phyloP scores from a whole-genome alignment of 2,113 vertebrate genomes.

The Xiphophorus maculatus region DNA sequence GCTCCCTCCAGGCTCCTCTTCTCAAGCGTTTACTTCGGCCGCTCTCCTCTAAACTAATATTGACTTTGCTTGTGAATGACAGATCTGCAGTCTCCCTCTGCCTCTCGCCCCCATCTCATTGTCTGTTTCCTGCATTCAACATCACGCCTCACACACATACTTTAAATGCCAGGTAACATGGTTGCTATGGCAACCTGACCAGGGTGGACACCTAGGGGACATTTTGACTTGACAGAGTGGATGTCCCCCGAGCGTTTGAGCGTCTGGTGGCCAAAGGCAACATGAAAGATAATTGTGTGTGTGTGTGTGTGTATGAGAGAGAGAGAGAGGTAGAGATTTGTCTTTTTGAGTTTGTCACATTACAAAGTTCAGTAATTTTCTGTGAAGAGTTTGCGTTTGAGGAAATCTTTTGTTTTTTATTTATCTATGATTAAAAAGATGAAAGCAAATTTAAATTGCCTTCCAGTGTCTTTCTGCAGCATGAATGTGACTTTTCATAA shows the following conservation, averaged over 20 bases:
- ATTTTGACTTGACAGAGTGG: slow-evolving; percentile 57
- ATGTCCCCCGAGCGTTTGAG: slow-evolving; percentile 41
- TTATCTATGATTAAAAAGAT: slow-evolving; percentile 15
- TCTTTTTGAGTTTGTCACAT: slow-evolving; percentile 10
- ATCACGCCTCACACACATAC: slow-evolving; percentile 61
- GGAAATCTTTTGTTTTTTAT: neutral
- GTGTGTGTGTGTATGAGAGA: neutral
- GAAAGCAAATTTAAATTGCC: slow-evolving; percentile 34
- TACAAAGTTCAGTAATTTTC: slow-evolving; percentile 18
- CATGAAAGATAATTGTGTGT: slow-evolving; percentile 11
- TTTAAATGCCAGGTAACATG: slow-evolving; percentile 76
- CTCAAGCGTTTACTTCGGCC: slow-evolving; percentile 33
- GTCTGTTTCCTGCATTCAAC: slow-evolving; percentile 61
- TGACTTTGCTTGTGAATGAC: slow-evolving; percentile 68
- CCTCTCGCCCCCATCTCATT: slow-evolving; percentile 46
- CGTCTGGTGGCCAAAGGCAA: slow-evolving; percentile 15
- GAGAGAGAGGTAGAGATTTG: neutral
- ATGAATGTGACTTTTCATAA: neutral
- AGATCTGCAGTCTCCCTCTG: slow-evolving; percentile 42
- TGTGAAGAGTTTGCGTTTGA: slow-evolving; percentile 30
- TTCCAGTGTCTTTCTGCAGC: neutral
- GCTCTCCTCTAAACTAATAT: slow-evolving; percentile 65
- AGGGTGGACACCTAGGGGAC: slow-evolving; percentile 61
- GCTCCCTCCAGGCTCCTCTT: slow-evolving; percentile 12
- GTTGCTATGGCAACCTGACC: slow-evolving; percentile 81